phyloP scores from a whole-genome alignment of 2,113 vertebrate genomes.

The Rhombomys opimus region DNA sequence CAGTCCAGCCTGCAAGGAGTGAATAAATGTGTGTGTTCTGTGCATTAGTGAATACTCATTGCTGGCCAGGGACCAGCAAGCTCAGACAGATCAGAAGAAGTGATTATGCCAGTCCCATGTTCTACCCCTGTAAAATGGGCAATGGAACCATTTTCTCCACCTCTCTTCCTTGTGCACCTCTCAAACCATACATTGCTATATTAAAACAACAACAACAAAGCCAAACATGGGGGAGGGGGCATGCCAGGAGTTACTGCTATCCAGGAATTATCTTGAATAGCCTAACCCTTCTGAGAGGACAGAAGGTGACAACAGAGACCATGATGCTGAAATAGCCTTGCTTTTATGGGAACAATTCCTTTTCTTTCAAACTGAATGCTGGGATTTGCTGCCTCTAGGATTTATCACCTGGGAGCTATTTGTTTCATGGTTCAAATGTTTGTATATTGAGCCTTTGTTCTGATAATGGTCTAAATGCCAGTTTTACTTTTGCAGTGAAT shows the following conservation, averaged over 20 bases:
- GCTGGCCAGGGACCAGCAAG: not conserved
- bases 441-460: conserved; percentile 66
- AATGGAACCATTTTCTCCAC: not conserved
- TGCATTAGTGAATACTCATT: not conserved
- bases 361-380: conserved; percentile 20
- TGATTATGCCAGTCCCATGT: not conserved
- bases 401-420: not conserved
- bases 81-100: not conserved
- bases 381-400: conserved; percentile 47
- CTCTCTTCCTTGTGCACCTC: not conserved
- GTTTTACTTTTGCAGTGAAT: conserved; percentile 68
- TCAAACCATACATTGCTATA: not conserved
- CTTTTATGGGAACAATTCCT: not conserved
- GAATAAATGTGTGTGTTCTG: not conserved
- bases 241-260: not conserved
- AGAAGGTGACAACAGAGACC: not conserved
- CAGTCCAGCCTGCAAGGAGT: not conserved
- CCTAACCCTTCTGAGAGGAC: not conserved
- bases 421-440: conserved; percentile 77
- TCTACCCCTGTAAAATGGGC: not conserved
- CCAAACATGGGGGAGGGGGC: not conserved
- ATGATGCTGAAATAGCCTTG: not conserved
- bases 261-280: not conserved
- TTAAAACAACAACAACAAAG: not conserved
- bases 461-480: conserved; percentile 75